Conservation (phyloP, 1,140 invertebrate species). For the Cylas formicarius region DNA sequence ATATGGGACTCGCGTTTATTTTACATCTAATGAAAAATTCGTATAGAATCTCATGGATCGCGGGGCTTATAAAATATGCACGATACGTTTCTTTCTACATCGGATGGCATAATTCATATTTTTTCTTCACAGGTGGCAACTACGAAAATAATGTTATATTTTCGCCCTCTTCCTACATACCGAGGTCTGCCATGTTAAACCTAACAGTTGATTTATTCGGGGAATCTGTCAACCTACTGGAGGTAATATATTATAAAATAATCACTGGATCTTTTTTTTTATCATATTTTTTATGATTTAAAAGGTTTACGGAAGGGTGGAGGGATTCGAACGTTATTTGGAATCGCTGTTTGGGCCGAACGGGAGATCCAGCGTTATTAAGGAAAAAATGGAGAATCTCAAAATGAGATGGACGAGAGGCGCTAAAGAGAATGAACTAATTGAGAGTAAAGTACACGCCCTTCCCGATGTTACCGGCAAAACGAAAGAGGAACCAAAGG, state of each 20-base stretch:
- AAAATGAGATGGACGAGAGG: slow-evolving; percentile 34
- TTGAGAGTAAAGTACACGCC: slow-evolving; percentile 50
- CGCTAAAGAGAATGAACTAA: slow-evolving; percentile 35
- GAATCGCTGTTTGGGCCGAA: slow-evolving; percentile 73
- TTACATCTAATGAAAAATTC: no score
- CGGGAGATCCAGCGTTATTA: slow-evolving; percentile 54
- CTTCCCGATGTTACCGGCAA: slow-evolving; percentile 56
- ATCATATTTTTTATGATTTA: slow-evolving; percentile 19
- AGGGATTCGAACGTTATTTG: slow-evolving; percentile 79
- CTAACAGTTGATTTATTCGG: slow-evolving; percentile 85
- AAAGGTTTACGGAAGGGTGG: slow-evolving; percentile 63
- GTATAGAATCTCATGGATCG: no score
- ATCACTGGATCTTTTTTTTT: slow-evolving; percentile 21
- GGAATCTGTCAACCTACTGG: slow-evolving; percentile 78
- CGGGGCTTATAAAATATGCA: no score
- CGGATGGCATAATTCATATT: slow-evolving; percentile 19
- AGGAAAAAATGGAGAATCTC: slow-evolving; percentile 43
- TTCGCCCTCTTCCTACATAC: slow-evolving; percentile 82
- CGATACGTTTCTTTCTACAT: slow-evolving; percentile 9
- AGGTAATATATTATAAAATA: slow-evolving; percentile 47
- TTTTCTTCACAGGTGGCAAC: slow-evolving; percentile 51
- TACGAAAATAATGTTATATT: slow-evolving; percentile 80
- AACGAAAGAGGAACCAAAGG: slow-evolving; percentile 51
- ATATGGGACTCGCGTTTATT: no score
- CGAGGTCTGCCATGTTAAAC: slow-evolving; percentile 71